Base-by-base conservation (phyloP, 1,140 invertebrate species). In the Platorchestia sp. region DNA sequence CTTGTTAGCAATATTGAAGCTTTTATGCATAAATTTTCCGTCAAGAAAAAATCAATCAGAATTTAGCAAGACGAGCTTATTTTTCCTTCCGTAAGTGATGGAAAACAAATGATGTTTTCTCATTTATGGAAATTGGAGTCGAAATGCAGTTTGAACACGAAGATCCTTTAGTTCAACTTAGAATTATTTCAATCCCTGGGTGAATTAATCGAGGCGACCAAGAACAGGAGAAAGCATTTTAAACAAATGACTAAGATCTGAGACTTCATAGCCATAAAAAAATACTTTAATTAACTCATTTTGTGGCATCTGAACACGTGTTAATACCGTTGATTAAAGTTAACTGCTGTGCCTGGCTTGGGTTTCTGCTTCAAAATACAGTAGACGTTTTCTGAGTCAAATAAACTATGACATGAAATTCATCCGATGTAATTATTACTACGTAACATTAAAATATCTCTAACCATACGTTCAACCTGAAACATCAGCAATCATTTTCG, bases 1-100 rank as follows among this genome's bases (percentile, higher is more conserved):
- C 87, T 89, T 89, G 87, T 89, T 89, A 89, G 87, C 87, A 89
- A 44, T 89, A 89, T 89, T 89, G 87, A 44, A 89, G 87, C 43
- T 44, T 89, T 89, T 89, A 89, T 89, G 87, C n/a, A 89, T 89
- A 89, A 89, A 89, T 89, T 44, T 89, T 89, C 87, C 36, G 22
- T 89, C 87, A 27, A 89, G 87, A 44, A 89, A 89, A 89, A 89
- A 10, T 89, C 87, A 89, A 89, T 89, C 36, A 42, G 87, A 41
- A 89, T 44, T 89, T 41, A 89, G 87, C 43, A 89, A 41, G 41
- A 42, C 27, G 41, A 27, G 41, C 10, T 19, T 89, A 42, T 89
- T 89, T 89, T 89, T 44, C 27, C 86, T 89, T 44, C 41, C 36
- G 43, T 89, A 43, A 42, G 87, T 27, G 87, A 89, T 42, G 36